These are phyloP conservation scores for Mycteria americana DNA, from an alignment of 2,797 vertebrate genomes.

Conservation along the genomic window DNA sequence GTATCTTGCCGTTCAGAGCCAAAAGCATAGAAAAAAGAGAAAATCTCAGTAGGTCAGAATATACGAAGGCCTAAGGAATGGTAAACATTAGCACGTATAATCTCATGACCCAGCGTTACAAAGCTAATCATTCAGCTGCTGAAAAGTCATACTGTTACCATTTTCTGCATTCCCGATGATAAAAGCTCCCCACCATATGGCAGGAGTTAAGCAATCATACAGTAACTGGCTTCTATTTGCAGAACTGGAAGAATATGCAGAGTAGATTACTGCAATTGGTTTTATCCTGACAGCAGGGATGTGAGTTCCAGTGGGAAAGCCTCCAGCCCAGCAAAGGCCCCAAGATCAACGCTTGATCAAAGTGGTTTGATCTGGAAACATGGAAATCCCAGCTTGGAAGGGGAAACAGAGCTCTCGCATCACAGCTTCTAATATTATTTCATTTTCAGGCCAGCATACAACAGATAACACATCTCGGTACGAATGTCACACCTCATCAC, in stretches of 20 bases:
- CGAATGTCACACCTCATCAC: background rate
- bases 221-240: constrained; percentile 38
- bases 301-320: background rate
- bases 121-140: constrained; percentile 13
- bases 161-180: background rate
- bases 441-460: background rate
- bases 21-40: background rate
- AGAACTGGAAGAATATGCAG: constrained; percentile 24
- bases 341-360: background rate
- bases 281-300: constrained; percentile 16
- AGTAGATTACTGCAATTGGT: background rate
- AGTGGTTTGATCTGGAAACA: background rate
- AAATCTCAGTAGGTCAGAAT: background rate
- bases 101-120: constrained; percentile 5
- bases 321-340: background rate
- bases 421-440: background rate
- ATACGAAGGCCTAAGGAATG: background rate
- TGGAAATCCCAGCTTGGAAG: background rate
- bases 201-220: constrained; percentile 33
- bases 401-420: background rate
- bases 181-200: constrained; percentile 32
- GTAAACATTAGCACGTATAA: background rate
- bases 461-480: background rate
- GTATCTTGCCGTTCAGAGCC: background rate
- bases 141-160: constrained; percentile 5